Base-by-base conservation (phyloP, 1,140 invertebrate species). In the Papilio glaucus region DNA sequence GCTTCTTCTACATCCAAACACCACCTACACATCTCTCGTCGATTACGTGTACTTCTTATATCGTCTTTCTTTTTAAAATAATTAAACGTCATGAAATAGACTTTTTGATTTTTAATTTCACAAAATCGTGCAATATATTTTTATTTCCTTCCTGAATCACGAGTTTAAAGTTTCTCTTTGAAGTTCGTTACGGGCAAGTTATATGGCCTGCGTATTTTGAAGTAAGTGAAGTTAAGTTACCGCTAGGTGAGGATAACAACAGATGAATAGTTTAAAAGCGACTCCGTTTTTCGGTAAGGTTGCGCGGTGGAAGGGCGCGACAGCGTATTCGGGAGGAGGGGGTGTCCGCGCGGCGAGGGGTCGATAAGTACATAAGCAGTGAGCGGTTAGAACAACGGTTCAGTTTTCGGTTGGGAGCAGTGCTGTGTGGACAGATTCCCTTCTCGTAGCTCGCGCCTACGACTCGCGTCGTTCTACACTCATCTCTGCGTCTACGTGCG, bases 311-410 rank as follows among this genome's bases (percentile, higher is more conserved):
- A 81, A 78, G 87, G 83, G 86, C 81, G 85, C 84, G 82, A 82
- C 80, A 83, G 79, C 80, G 83, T 81, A 74, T 79, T 80, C 77
- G 81, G 75, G 72, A 68, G 71, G 79, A 74, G 72, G 78, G 75
- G 62, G 77, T 75, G 77, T 49, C 69, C 67, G 77, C 77, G 75
- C 84, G 78, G 80, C 74, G 79, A 76, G 82, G 84, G 86, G 88
- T 90, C 88, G 88, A 90, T 90, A 85, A 84, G 82, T 83, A 86
- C 86, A 90, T 90, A 85, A 84, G 81, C 83, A 85, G 86, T 85
- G 29, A 45, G 65, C 65, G 10, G 65, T 33, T 13, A 45, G 41
- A 42, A n/a, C 26, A 29, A 29, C 38, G 18, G 85, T 84, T 74
- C 63, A 72, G 74, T 73, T 78, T 74, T 74, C 74, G 72, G 72